These are phyloP conservation scores for Meiosimyza platycephala DNA, from an alignment of 2,888 invertebrate genomes.

Conservation along the genomic window DNA sequence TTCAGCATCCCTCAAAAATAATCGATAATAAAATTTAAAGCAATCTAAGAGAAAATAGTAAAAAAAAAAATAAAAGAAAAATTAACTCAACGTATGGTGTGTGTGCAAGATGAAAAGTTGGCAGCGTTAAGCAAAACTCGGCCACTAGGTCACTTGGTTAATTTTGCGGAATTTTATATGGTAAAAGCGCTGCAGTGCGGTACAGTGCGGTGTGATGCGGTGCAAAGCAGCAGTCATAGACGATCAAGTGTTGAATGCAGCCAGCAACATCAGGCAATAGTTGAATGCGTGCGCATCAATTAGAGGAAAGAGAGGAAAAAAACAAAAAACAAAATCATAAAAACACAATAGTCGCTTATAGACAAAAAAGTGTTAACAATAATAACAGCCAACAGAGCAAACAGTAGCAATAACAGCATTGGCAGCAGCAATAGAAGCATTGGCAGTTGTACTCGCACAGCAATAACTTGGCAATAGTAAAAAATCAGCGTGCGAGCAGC, in stretches of 20 bases:
- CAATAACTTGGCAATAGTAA: too few relatives aligned
- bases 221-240: too few relatives aligned
- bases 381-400: neutral
- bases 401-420: constrained; percentile 4
- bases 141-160: constrained; percentile 21
- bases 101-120: constrained; percentile 13
- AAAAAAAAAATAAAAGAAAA: neutral
- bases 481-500: too few relatives aligned
- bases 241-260: too few relatives aligned
- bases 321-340: neutral
- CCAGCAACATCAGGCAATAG: neutral
- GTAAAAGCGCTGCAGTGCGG: too few relatives aligned
- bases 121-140: constrained; percentile 5
- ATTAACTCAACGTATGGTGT: neutral
- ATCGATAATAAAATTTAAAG: neutral
- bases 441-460: too few relatives aligned
- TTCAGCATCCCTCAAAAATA: too few relatives aligned
- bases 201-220: too few relatives aligned
- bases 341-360: neutral
- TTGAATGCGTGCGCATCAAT: constrained; percentile 14
- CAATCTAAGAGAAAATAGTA: neutral
- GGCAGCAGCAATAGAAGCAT: neutral
- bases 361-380: neutral
- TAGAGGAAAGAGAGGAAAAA: neutral
- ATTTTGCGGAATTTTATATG: constrained; percentile 22